Base-by-base conservation (phyloP, 1,140 invertebrate genomes). In the Zaprionus taronus region DNA sequence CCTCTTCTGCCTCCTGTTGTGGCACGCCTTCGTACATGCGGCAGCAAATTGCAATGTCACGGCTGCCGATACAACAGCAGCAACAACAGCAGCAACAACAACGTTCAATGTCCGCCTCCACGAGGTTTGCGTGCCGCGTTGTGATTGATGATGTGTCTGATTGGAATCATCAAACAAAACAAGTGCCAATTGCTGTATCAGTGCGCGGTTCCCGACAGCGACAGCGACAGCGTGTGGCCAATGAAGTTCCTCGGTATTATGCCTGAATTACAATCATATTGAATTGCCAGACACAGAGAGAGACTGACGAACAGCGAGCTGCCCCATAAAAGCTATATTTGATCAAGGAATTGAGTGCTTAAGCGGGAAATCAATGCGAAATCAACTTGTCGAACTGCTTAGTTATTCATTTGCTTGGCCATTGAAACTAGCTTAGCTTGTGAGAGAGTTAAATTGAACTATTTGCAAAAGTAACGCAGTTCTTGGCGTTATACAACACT, bases 31-130 rank as follows among this genome's bases (percentile, higher is more conserved):
- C 53, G 44, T 15, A 22, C 58, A 66, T 22, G 17, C 44, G 17
- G 41, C 57, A 67, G 69, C 79, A 90, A 89, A 84, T 74, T 84
- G 84, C 84, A 89, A 72, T 84, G 85, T 89, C 84, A 89, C 72
- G 72, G 36, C 66, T 61, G 66, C 72, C 76, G 22, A 69, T 78
- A 78, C 66, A 66, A 72, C 67, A 57, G 36, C 64, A 67, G 47
- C 41, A 44, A 53, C 11, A 20, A 28, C 5, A 24, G 34, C 28
- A 55, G 28, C 17, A 55, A 28, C 53, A 55, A 55, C 55, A 17
- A 14, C 17, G 17, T 20, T 22, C 20, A 7, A 15, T 51, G n/a
- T 49, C 20, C 47, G 47, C 20, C 47, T 22, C 47, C 17, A 5
- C 47, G 47, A 20, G 20, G 47, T 24, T 51, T 51, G 47, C 55